Conservation (phyloP, 2,797 vertebrate genomes). For the Centroberyx gerrardi region DNA sequence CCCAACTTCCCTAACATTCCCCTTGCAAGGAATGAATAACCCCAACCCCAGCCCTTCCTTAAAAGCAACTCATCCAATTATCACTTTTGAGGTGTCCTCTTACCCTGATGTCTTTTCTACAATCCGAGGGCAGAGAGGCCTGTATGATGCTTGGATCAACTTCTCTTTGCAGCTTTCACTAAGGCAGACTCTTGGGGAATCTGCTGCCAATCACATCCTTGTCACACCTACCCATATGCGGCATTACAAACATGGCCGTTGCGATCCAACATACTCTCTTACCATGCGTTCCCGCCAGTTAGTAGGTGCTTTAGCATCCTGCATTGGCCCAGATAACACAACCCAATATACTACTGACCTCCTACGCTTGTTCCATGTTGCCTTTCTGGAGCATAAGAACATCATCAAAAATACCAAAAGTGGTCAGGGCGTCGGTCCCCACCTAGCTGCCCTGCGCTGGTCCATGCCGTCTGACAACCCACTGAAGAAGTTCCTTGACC, state of each 20-base stretch:
- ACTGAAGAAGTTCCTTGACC: slow-evolving; percentile 83
- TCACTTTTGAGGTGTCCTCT: slow-evolving; percentile 83
- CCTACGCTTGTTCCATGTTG: slow-evolving; percentile 81
- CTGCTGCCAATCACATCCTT: slow-evolving; percentile 76
- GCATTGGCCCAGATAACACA: slow-evolving; percentile 60
- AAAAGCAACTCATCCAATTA: slow-evolving; percentile 72
- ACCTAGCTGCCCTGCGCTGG: slow-evolving; percentile 81
- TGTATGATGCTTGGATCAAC: slow-evolving; percentile 88
- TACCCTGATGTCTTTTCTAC: slow-evolving; percentile 86
- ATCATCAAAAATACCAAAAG: slow-evolving; percentile 85
- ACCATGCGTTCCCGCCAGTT: slow-evolving; percentile 79
- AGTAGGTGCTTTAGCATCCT: slow-evolving; percentile 70
- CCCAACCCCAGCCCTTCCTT: slow-evolving; percentile 46
- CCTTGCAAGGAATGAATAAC: slow-evolving; percentile 57
- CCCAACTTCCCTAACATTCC: slow-evolving; percentile 69
- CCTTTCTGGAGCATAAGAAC: slow-evolving; percentile 85
- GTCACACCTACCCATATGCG: slow-evolving; percentile 89
- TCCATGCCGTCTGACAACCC: slow-evolving; percentile 79
- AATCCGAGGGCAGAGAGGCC: slow-evolving; percentile 80
- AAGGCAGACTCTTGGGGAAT: slow-evolving; percentile 80
- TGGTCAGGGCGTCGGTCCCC: slow-evolving; percentile 85
- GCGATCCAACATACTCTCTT: slow-evolving; percentile 87
- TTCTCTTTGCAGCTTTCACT: slow-evolving; percentile 88
- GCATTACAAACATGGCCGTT: slow-evolving; percentile 88
- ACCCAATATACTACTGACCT: slow-evolving; percentile 73